These are phyloP conservation scores for Zaprionus africanus DNA, from an alignment of 1,140 invertebrate species.

Conservation along the genomic window DNA sequence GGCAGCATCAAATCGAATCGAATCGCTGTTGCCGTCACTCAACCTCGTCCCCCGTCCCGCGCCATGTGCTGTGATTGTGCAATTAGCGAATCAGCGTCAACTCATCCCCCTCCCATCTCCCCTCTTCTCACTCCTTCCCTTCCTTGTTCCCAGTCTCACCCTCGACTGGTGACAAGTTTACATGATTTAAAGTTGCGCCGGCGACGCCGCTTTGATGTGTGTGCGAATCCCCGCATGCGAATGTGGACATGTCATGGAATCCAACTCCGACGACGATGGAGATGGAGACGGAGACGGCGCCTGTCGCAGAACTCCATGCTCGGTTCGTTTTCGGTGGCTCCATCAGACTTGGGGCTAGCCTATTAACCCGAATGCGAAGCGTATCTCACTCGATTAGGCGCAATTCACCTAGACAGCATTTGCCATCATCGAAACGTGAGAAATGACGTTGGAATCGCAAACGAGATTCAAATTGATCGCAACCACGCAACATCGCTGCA, in stretches of 20 bases:
- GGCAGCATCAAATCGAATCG: conserved; percentile 59
- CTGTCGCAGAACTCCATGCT: not conserved
- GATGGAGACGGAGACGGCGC: not conserved
- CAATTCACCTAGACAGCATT: not conserved
- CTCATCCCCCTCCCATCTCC: not conserved
- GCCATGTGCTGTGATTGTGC: conserved; percentile 60
- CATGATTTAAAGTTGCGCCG: conserved; percentile 61
- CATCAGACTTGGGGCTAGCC: conserved; percentile 7
- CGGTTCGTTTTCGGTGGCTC: not conserved
- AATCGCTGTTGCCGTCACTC: conserved; percentile 67
- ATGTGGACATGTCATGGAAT: conserved; percentile 21
- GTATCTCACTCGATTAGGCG: conserved; percentile 26
- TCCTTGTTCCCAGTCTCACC: conserved; percentile 23
- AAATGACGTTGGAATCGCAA: conserved; percentile 5
- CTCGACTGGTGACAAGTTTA: conserved; percentile 64
- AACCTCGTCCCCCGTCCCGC: conserved; percentile 14
- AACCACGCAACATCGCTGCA: not conserved
- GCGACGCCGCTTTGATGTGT: conserved; percentile 60
- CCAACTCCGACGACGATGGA: conserved; percentile 12
- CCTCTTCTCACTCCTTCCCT: not conserved
- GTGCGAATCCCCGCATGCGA: conserved; percentile 3
- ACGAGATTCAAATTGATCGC: not conserved
- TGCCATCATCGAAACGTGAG: not conserved
- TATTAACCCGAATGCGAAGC: conserved; percentile 37
- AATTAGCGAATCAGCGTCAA: conserved; percentile 60